Conservation (phyloP, 2,797 vertebrate genomes). For the Heteromormyrus szaboi region DNA sequence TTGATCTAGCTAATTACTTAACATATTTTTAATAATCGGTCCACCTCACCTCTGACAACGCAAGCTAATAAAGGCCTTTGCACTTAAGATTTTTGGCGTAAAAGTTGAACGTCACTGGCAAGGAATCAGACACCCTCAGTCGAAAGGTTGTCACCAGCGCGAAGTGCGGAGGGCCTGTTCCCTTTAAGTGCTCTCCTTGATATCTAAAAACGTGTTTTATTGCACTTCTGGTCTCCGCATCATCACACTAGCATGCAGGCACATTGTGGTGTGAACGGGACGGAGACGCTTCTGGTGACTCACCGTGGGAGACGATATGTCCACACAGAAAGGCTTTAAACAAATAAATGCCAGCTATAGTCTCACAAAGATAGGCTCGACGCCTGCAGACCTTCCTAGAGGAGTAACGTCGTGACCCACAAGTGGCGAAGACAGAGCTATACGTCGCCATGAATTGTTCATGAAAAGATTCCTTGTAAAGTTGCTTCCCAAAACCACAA, state of each 20-base stretch:
- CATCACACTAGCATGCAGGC: slow-evolving; percentile 22
- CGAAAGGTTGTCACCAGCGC: slow-evolving; percentile 45
- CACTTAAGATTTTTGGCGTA: slow-evolving; percentile 35
- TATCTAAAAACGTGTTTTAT: slow-evolving; percentile 40
- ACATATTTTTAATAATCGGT: background rate
- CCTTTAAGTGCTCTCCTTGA: slow-evolving; percentile 46
- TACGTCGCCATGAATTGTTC: background rate
- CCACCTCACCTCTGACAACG: background rate
- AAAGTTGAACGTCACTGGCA: slow-evolving; percentile 51
- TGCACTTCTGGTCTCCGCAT: background rate
- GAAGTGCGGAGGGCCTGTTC: slow-evolving; percentile 59
- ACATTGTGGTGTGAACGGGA: background rate
- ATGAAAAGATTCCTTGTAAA: background rate
- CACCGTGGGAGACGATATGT: background rate
- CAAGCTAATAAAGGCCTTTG: background rate
- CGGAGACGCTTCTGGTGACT: background rate
- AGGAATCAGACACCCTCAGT: slow-evolving; percentile 64
- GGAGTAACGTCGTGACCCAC: background rate
- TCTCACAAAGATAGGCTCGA: slow-evolving; percentile 7
- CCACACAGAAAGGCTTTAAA: background rate
- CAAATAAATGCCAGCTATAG: background rate
- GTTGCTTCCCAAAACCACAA: background rate
- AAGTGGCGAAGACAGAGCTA: background rate
- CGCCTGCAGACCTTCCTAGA: background rate
- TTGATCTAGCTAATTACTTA: background rate